Evolutionary conservation across 2,888 invertebrate species (phyloP).

Genomic region (Drosophila barbarae): DNA sequence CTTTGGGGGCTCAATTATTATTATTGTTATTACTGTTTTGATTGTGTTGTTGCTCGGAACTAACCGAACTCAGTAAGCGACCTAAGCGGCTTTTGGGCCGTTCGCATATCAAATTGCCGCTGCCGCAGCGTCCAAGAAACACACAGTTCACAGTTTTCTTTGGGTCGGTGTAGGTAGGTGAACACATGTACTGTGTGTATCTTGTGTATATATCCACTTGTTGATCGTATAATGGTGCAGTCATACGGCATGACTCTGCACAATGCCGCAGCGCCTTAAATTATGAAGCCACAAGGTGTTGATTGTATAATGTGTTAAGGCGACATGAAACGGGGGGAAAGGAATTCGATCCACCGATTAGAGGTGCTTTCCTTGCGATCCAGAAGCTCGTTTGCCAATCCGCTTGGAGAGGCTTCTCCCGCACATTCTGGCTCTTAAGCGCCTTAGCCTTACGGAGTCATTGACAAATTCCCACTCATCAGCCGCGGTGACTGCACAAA

Average conservation of each 20-base stretch:
- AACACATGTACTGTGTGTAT: not conserved
- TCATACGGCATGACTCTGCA: conserved; percentile 49
- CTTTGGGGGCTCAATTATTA: conserved; percentile 51
- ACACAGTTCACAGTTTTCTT: conserved; percentile 29
- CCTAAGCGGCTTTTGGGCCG: conserved; percentile 44
- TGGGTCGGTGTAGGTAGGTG: not conserved
- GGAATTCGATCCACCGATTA: conserved; percentile 14
- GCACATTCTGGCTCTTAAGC: conserved; percentile 14
- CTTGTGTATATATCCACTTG: conserved; percentile 10
- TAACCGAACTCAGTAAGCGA: conserved; percentile 44
- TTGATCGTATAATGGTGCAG: conserved; percentile 23
- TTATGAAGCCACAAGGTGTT: conserved; percentile 48
- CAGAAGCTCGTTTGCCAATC: conserved; percentile 9
- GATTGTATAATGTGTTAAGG: conserved; percentile 40
- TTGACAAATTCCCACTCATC: conserved; percentile 25
- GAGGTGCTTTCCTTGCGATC: conserved; percentile 12
- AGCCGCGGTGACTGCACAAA: conserved; percentile 17
- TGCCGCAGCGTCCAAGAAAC: conserved; percentile 19
- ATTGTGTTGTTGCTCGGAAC: conserved; percentile 20
- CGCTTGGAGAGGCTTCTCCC: conserved; percentile 1
- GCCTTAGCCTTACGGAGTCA: conserved; percentile 12
- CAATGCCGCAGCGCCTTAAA: conserved; percentile 26
- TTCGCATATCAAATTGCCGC: conserved; percentile 16
- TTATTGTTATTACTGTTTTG: conserved; percentile 29
- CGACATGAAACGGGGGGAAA: conserved; percentile 2